These are phyloP conservation scores for Lampris megalopsis DNA, from an alignment of 2,113 vertebrate species.

Conservation along the genomic window DNA sequence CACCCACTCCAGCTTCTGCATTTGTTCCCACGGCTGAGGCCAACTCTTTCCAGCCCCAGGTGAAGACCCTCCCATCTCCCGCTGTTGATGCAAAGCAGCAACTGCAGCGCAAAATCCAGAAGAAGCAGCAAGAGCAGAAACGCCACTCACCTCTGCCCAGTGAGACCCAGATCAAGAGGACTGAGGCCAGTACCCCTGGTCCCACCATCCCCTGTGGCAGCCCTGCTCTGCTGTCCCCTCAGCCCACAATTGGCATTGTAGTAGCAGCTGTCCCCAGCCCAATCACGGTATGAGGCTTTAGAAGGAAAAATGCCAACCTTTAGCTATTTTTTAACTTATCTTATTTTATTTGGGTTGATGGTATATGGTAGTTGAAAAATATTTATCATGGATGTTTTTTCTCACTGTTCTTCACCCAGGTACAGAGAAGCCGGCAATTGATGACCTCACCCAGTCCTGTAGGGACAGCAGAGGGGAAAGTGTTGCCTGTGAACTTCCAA, in stretches of 20 bases:
- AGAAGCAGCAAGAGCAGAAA: conserved; percentile 99
- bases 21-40: conserved; percentile 96
- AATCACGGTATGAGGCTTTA: conserved; percentile 86
- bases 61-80: conserved; percentile 95
- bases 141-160: conserved; percentile 93
- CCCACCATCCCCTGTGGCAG: conserved; percentile 91
- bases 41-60: conserved; percentile 96
- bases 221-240: conserved; percentile 94
- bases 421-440: conserved; percentile 92
- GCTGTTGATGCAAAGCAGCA: conserved; percentile 97
- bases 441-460: conserved; percentile 96
- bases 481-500: conserved; percentile 95
- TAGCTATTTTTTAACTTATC: neutral
- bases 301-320: neutral
- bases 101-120: conserved; percentile 98
- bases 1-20: conserved; percentile 92
- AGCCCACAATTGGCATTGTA: conserved; percentile 97
- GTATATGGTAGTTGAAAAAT: neutral
- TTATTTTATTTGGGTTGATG: too few species aligned
- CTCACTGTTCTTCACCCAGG: conserved; percentile 83
- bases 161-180: conserved; percentile 88
- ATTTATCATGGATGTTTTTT: conserved; percentile 78
- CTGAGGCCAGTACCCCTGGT: conserved; percentile 84
- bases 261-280: conserved; percentile 95
- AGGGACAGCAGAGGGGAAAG: conserved; percentile 91